Conservation (phyloP, 2,797 vertebrate genomes). For the Xerus rutilus region DNA sequence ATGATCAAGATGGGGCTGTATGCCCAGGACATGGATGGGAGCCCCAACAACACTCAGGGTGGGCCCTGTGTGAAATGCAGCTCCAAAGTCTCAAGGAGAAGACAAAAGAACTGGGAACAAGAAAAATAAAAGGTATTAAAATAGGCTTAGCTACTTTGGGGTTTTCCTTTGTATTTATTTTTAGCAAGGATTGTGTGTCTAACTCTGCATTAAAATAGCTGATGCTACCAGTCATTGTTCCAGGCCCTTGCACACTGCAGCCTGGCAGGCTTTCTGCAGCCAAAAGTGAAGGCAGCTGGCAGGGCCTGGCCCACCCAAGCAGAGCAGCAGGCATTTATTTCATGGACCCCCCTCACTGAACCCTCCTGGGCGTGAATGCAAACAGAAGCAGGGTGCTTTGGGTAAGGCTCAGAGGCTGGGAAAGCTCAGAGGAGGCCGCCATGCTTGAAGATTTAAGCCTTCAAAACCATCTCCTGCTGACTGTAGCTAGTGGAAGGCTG, state of each 20-base stretch:
- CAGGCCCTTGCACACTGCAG: constrained; percentile 22
- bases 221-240: constrained; percentile 74
- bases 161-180: constrained; percentile 83
- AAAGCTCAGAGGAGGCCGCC: not conserved
- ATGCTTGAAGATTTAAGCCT: not conserved
- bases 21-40: not conserved
- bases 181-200: constrained; percentile 78
- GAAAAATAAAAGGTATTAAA: constrained; percentile 79
- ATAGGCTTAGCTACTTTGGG: constrained; percentile 78
- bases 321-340: not conserved
- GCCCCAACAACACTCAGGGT: not conserved
- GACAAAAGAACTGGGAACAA: constrained; percentile 71
- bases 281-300: constrained; percentile 60
- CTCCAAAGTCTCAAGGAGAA: constrained; percentile 10
- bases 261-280: constrained; percentile 61
- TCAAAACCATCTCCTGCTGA: not conserved
- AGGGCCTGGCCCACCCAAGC: constrained; percentile 65
- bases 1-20: not conserved
- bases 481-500: not conserved
- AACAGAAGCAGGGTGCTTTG: not conserved
- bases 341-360: not conserved
- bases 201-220: constrained; percentile 79
- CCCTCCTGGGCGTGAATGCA: not conserved
- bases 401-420: not conserved
- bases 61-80: not conserved